Percentiles rank a stretch among this genome's conserved stretches.
These are phyloP conservation scores for Clivina fossor DNA, from an alignment of 2,888 invertebrate species.

Conservation along the genomic window DNA sequence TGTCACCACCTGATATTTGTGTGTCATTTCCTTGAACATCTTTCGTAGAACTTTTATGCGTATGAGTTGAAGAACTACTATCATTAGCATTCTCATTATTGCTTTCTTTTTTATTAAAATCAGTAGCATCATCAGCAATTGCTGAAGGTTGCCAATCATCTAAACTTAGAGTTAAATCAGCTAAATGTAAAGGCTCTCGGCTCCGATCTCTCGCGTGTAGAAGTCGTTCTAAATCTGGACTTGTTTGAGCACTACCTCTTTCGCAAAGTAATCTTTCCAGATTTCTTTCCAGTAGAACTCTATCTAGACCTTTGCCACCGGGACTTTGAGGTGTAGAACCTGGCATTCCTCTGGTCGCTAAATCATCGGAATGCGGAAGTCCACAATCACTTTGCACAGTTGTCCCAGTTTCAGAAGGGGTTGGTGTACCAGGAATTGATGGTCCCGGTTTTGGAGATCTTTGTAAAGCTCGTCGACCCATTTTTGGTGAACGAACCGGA, in stretches of 20 bases:
- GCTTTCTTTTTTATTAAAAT: slow-evolving; percentile 45
- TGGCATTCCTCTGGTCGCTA: slow-evolving; percentile 39
- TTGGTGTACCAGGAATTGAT: slow-evolving; percentile 53
- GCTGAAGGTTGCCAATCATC: slow-evolving; percentile 58
- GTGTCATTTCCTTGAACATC: slow-evolving; percentile 8
- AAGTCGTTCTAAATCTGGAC: slow-evolving; percentile 54
- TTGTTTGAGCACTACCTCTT: slow-evolving; percentile 47
- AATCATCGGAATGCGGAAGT: slow-evolving; percentile 41
- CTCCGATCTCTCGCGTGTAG: slow-evolving; percentile 60
- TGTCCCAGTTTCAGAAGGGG: slow-evolving; percentile 47
- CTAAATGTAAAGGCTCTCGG: slow-evolving; percentile 62
- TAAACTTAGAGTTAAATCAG: slow-evolving; percentile 58
- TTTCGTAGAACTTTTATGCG: slow-evolving; percentile 8
- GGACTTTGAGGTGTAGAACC: slow-evolving; percentile 43
- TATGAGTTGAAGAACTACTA: slow-evolving; percentile 4
- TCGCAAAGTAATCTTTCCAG: slow-evolving; percentile 64
- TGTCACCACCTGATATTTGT: slow-evolving; percentile 38
- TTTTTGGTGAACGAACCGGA: slow-evolving; percentile 61
- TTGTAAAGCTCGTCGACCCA: slow-evolving; percentile 57
- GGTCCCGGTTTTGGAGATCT: slow-evolving; percentile 52
- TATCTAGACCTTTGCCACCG: slow-evolving; percentile 61
- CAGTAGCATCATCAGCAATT: slow-evolving; percentile 39
- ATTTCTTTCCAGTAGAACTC: slow-evolving; percentile 69
- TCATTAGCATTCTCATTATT: slow-evolving; percentile 38
- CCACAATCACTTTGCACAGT: slow-evolving; percentile 39